Base-by-base conservation (phyloP, 2,888 invertebrate species). In the Doris montereyensis region DNA sequence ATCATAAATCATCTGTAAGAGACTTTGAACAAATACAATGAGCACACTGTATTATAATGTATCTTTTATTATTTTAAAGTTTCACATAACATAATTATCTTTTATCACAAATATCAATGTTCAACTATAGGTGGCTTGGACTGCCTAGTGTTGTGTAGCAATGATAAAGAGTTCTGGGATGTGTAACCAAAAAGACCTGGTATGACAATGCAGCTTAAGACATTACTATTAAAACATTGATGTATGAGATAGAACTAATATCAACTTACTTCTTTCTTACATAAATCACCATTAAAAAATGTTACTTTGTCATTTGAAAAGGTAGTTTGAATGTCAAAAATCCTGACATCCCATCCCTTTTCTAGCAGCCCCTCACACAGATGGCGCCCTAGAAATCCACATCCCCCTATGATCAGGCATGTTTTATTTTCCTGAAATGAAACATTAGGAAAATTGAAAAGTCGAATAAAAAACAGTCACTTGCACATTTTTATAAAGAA, bases 371-470 rank as follows among this genome's bases (percentile, higher is more conserved):
- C 82, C 75, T 88, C 89, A 34, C 85, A 87, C 28, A 89, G 79
- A 78, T 89, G 89, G 2, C 84, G 84, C 1, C 89, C 89, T 13
- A 89, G 83, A 80, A 89, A 89, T 0, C 89, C 89, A 83, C 87
- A 81, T 1, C 89, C 89, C 57, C 89, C 89, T 41, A 89, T 86
- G 28, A 89, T 88, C 24, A 88, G 80, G 78, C 84, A 87, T 32
- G 71, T 78, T 62, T 83, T 83, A 67, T 76, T 77, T 83, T 83
- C 62, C 79, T 79, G 82, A 74, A 82, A 80, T 2, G 60, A 74
- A 70, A 73, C 3, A 21, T 21, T 62, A 8, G 65, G 21, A 62
- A 62, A n/a, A n/a, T n/a, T n/a, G n/a, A n/a, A n/a, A n/a, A n/a
- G n/a, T n/a, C n/a, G n/a, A n/a, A n/a, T n/a, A n/a, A n/a, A n/a